Percentiles rank a stretch among this genome's conserved stretches.
phyloP scores from a whole-genome alignment of 2,797 vertebrate species.

The Argyrosomus regius region DNA sequence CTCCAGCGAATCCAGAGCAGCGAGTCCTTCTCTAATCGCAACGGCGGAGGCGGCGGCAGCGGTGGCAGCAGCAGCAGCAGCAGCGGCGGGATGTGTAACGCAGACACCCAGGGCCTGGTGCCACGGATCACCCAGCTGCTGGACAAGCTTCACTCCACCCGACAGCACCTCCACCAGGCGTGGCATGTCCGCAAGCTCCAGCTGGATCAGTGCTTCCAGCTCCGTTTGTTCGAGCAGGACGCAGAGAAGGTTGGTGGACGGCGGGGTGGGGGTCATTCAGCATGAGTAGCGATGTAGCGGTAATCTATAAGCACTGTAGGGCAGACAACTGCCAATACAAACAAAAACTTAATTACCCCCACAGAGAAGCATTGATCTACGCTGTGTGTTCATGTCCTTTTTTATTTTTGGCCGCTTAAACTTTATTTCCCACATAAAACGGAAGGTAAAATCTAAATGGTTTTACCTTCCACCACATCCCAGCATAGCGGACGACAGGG shows the following conservation, averaged over 20 bases:
- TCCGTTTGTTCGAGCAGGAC: slow-evolving; percentile 97
- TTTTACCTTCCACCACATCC: neutral
- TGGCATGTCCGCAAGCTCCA: slow-evolving; percentile 98
- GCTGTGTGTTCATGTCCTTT: slow-evolving; percentile 1
- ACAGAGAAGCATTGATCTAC: slow-evolving; percentile 51
- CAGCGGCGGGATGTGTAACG: slow-evolving; percentile 86
- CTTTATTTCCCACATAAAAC: slow-evolving; percentile 19
- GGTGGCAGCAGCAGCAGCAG: slow-evolving; percentile 82
- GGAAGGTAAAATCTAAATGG: neutral
- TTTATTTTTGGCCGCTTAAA: slow-evolving; percentile 17
- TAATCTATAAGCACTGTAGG: slow-evolving; percentile 69
- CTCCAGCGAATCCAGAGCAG: slow-evolving; percentile 98
- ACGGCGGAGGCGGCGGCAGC: slow-evolving; percentile 81
- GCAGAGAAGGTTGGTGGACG: slow-evolving; percentile 93
- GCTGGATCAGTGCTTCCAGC: slow-evolving; percentile 98
- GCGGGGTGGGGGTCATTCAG: neutral
- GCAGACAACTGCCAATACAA: slow-evolving; percentile 49
- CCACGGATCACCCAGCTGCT: slow-evolving; percentile 95
- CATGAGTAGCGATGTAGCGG: slow-evolving; percentile 37
- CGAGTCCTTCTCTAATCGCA: slow-evolving; percentile 94
- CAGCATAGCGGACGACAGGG: neutral
- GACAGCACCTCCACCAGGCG: slow-evolving; percentile 96
- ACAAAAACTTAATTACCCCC: slow-evolving; percentile 60
- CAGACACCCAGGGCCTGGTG: slow-evolving; percentile 95
- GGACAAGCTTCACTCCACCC: slow-evolving; percentile 95